Evolutionary conservation across 53 echinoderm and acorn worm species (phyloP), one percentile per base, ranked within the genome.

Genomic region (Astropecten irregularis): DNA sequence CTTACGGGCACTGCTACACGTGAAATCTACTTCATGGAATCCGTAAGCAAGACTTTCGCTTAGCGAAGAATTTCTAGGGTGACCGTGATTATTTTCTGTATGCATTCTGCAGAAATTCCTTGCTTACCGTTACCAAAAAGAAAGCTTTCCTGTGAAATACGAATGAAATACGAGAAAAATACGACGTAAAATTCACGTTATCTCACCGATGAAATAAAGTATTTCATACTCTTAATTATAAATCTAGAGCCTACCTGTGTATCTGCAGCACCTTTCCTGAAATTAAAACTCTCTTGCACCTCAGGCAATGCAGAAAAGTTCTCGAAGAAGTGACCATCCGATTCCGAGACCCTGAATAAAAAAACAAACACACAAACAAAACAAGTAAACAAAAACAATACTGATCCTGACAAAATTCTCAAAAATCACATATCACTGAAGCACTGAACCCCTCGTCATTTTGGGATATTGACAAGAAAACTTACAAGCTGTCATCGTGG

Each of bases 301-400:
- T 67, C 20, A 20, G 84, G 74, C 76, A 89, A 47, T 19, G 77
- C 84, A 2, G 89, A 73, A 30, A 84, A 89, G 52, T 57, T 89
- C 77, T 89, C 89, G 77, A 89, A 89, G 84, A 89, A 89, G 28
- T 89, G 65, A 7, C 89, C 89, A 68, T 89, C 89, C 0, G 89
- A 76, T 33, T 58, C 89, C 9, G 84, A 56, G 46, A 89, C 77
- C 51, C 89, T 89, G 76, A 38, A 51, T 27, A 63, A n/a, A 48
- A 35, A 46, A 16, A 51, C 15, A 11, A 11, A 0, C 15, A 51
- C 20, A 3, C 4, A 9, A 51, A n/a, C 15, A 4, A 51, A 20
- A 4, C 51, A 29, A 58, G 28, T 29, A 2, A 22, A 63, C 3
- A 11, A 63, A 63, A 22, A 33, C 31, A 61, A 30, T 31, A 46